Evolutionary conservation across 2,113 vertebrate genomes (phyloP), one percentile per base, ranked within the genome.

Genomic region (Aspiorhynchus laticeps): DNA sequence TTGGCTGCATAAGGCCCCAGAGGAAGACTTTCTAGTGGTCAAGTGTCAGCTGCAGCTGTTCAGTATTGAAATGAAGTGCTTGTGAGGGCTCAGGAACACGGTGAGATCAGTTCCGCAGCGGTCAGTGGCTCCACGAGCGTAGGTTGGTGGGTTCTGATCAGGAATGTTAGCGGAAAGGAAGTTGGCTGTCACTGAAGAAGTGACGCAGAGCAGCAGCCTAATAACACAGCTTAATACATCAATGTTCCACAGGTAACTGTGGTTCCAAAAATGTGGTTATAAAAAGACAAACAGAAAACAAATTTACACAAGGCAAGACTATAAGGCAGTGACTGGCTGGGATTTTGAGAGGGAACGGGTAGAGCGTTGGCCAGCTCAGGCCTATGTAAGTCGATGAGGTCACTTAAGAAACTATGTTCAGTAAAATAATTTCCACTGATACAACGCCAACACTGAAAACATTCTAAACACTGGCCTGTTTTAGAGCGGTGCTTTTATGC

Each of bases 121-220:
- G 36, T 83, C 81, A 78, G 38, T 79, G 85, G 43, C 28, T 48
- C 79, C 88, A 88, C 46, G 90, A 80, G 48, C 17, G 80, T 63
- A 33, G 86, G 28, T 26, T 61, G 85, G 83, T 87, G 78, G 36
- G 73, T 43, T 86, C 85, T 74, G 76, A 74, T 78, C 79, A 88
- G 93, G 92, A 94, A 93, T 93, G 93, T 93, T 93, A 85, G 88
- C 87, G 65, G 90, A 85, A 69, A 85, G 65, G 76, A 46, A 74
- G 28, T 81, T 26, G 31, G 19, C 41, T 36, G 85, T 88, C 85
- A 74, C 85, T 43, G 63, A 88, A 87, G 61, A 80, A 91, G 88
- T 92, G 89, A 93, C 92, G 92, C 86, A 90, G 92, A 94, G 94
- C 94, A 95, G 95, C 95, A 95, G 94, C 94, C 88, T 90, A 93